Conservation (phyloP, 2,888 invertebrate genomes). For the Pardosa pseudoannulata region DNA sequence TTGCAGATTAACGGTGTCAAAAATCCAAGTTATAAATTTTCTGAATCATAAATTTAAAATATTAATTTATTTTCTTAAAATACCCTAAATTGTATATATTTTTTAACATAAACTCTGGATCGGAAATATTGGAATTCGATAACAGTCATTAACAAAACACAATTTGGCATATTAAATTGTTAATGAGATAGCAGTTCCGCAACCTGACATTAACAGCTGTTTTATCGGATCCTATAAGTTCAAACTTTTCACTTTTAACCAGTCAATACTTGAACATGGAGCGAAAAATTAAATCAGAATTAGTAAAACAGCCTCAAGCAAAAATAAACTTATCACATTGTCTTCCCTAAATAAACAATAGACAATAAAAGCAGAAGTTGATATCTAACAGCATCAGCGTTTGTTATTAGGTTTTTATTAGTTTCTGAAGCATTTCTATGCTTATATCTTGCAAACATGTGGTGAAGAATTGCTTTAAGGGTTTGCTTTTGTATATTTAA, state of each 20-base stretch:
- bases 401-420: slow-evolving; percentile 3
- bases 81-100: too few species aligned
- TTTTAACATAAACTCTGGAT: slow-evolving; percentile 2
- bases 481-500: too few species aligned
- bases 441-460: too few species aligned
- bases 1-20: too few species aligned
- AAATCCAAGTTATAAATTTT: too few species aligned
- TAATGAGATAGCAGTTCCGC: slow-evolving; percentile 58
- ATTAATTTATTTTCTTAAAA: too few species aligned
- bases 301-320: slow-evolving; percentile 44
- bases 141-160: slow-evolving; percentile 63
- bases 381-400: slow-evolving; percentile 6
- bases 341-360: slow-evolving; percentile 48
- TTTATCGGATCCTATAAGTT: slow-evolving; percentile 54
- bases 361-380: slow-evolving; percentile 23
- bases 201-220: slow-evolving; percentile 68
- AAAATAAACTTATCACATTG: slow-evolving; percentile 40
- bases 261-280: slow-evolving; percentile 34
- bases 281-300: slow-evolving; percentile 60
- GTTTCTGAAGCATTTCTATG: too few species aligned
- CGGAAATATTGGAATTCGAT: slow-evolving; percentile 64
- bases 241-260: slow-evolving; percentile 44
- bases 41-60: too few species aligned
- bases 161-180: slow-evolving; percentile 65
- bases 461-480: too few species aligned